Conservation (phyloP, 92 coral and sea anemone species). For the Parazoanthus swiftii region DNA sequence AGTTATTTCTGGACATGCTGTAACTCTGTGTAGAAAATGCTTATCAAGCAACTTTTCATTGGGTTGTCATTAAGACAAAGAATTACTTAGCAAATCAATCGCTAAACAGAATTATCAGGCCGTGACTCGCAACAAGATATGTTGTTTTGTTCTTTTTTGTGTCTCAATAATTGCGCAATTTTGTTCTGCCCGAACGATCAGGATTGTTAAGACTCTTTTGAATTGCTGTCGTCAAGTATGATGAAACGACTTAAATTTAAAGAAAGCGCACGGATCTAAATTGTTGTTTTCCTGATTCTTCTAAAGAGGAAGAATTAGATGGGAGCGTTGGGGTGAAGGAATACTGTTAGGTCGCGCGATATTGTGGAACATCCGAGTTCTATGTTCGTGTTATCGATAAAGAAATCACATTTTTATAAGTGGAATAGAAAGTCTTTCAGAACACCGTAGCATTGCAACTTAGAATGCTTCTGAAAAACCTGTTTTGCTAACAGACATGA, state of each 20-base stretch:
- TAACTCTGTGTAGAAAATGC: too few species aligned
- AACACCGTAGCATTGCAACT: too few species aligned
- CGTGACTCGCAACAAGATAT: background rate
- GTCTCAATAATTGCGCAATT: background rate
- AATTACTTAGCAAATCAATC: background rate
- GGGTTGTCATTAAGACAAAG: background rate
- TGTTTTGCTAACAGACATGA: background rate
- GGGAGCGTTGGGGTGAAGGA: background rate
- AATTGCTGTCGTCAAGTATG: too few species aligned
- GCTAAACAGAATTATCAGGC: background rate
- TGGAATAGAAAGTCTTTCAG: background rate
- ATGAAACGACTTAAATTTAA: background rate
- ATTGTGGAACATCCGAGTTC: background rate
- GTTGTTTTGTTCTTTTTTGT: background rate
- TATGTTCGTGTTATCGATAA: background rate
- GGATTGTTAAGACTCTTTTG: background rate
- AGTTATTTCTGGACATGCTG: background rate
- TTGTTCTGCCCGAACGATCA: background rate
- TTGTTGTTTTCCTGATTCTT: background rate
- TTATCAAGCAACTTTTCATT: background rate
- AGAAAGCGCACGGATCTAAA: background rate
- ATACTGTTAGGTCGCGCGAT: background rate
- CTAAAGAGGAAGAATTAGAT: background rate
- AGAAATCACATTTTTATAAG: background rate
- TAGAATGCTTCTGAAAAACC: too few species aligned